Evolutionary conservation across 2,113 vertebrate species (phyloP).

Genomic region (Crotalus horridus): DNA sequence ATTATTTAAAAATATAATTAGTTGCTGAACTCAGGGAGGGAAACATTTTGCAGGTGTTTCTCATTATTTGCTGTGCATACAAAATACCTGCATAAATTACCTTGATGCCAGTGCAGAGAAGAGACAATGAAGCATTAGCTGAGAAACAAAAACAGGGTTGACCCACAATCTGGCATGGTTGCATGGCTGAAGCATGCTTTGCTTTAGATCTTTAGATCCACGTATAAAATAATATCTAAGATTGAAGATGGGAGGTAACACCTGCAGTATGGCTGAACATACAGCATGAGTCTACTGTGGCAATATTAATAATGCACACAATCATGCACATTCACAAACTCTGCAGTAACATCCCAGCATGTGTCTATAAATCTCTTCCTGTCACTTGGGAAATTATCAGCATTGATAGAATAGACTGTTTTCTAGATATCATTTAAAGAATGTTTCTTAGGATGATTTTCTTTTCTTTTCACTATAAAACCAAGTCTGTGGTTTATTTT

Average conservation of each 20-base stretch:
- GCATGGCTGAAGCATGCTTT: conserved; percentile 70
- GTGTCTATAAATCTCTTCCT: neutral
- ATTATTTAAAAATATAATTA: conserved; percentile 99
- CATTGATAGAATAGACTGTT: neutral
- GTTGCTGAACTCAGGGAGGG: conserved; percentile 89
- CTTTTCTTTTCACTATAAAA: neutral
- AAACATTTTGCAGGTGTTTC: conserved; percentile 89
- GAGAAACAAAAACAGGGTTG: conserved; percentile 79
- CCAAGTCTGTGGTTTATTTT: neutral
- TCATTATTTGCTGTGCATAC: conserved; percentile 85
- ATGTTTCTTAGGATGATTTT: neutral
- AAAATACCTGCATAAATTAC: conserved; percentile 87
- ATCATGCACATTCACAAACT: neutral
- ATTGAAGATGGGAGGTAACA: conserved; percentile 81
- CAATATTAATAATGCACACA: conserved; percentile 54
- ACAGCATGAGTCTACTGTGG: conserved; percentile 66
- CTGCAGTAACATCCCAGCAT: conserved; percentile 5
- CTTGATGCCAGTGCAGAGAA: conserved; percentile 82
- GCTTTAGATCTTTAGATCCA: conserved; percentile 67
- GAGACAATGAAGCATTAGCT: conserved; percentile 85
- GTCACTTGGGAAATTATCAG: neutral
- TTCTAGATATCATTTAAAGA: neutral
- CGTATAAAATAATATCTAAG: conserved; percentile 70
- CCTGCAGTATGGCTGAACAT: conserved; percentile 75
- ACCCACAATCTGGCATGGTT: conserved; percentile 83